Evolutionary conservation across 2,888 invertebrate species (phyloP), one percentile per base, ranked within the genome.

Genomic region (Leptinotarsa tumamoca): DNA sequence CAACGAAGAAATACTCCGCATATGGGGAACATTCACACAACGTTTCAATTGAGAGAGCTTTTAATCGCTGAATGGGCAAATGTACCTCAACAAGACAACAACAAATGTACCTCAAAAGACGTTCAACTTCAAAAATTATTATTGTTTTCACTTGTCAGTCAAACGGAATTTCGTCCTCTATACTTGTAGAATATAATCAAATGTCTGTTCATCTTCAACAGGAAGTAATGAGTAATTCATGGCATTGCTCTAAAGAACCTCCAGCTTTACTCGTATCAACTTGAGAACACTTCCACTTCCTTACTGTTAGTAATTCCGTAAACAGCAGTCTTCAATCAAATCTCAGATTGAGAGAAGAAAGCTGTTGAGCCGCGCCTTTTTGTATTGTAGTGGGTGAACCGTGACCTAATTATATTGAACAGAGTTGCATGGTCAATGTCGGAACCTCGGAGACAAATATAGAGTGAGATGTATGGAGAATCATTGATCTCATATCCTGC

Each of bases 331-430:
- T 5, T 61, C 15, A 43, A 63, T 63, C 43, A 63, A 33, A 33
- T 63, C 63, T 63, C n/a, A 63, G 33, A 14, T 7, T n/a, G 63
- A 33, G 33, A 63, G 63, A 43, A 43, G 63, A 63, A 63, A 63
- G 63, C n/a, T 63, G 43, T 63, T 63, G 33, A 43, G 33, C 63
- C 63, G 13, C 63, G 33, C 63, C 63, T 58, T 10, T 33, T 63
- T 63, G n/a, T 63, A 63, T 63, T 63, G 63, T 63, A 33, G 63
- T 63, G 33, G 33, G 75, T 72, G 75, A 71, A 67, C 75, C 75
- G 72, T 75, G 75, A 75, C 75, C 75, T 68, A 75, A 72, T 75
- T 75, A 68, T 61, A 33, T 67, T 72, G 71, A 75, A 75, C 68
- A 68, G 72, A 72, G 72, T 68, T 61, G 75, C 70, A 70, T 61